These are phyloP conservation scores for Diadromus collaris DNA, from an alignment of 2,888 invertebrate genomes.

Conservation along the genomic window DNA sequence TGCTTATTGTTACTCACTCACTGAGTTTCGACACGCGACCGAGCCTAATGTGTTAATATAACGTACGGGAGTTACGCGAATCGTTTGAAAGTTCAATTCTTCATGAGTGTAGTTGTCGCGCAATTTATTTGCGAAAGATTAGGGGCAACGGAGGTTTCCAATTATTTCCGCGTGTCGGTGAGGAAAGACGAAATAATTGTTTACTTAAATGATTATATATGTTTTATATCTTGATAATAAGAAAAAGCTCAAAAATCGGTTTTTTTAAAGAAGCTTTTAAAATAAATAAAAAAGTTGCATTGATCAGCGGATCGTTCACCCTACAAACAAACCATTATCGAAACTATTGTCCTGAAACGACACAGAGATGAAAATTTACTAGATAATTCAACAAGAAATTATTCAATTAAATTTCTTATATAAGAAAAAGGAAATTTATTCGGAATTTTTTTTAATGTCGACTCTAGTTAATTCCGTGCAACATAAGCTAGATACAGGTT, in stretches of 20 bases:
- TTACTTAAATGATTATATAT: not conserved
- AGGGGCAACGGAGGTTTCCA: not conserved
- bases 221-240: not conserved
- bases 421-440: not conserved
- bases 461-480: conserved; percentile 4
- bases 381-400: not conserved
- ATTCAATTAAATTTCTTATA: not conserved
- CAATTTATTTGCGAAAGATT: not conserved
- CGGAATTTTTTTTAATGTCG: not conserved
- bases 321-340: no score
- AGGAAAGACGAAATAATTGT: not conserved
- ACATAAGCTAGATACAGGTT: not conserved
- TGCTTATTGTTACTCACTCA: conserved; percentile 76
- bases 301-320: no score
- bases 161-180: not conserved
- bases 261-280: no score
- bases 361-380: not conserved
- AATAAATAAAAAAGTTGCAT: not conserved
- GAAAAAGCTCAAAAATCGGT: not conserved
- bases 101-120: not conserved
- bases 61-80: conserved; percentile 65
- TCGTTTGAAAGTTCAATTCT: conserved; percentile 34
- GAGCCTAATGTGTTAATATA: conserved; percentile 78
- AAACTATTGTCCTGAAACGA: not conserved
- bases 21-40: conserved; percentile 77